Base-by-base conservation (phyloP, 1,140 invertebrate genomes). In the Drosophila gunungcola region DNA sequence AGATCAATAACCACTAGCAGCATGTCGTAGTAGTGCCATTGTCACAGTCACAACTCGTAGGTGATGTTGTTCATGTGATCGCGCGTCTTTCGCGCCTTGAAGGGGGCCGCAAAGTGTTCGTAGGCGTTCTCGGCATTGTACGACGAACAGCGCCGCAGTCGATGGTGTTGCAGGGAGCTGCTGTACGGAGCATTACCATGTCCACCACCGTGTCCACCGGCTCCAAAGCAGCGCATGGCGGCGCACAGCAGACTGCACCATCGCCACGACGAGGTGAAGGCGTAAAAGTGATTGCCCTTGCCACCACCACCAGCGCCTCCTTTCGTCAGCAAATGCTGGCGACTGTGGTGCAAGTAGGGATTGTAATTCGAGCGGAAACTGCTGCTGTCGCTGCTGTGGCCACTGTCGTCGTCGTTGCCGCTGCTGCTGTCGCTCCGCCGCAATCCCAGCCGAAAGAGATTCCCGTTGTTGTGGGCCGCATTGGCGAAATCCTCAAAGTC, bases 11-110 rank as follows among this genome's bases (percentile, higher is more conserved):
- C 65, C 75, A 79, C 45, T 75, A 79, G 42, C 79, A 79, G 42
- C 63, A 64, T 63, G 56, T 65, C 38, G 63, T 65, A 34, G 61
- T 69, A 62, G 61, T 69, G 58, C 80, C 76, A 82, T 80, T 86
- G 91, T 92, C 91, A 92, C 91, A 92, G 91, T 92, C 91, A 92
- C 91, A 92, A 92, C 70, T 92, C 91, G 63, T 92, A 92, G 36
- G 91, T 91, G 36, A 92, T 92, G 55, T 92, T 92, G 51, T 91
- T 91, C 76, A 92, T 79, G 69, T 91, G 85, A 64, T 92, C 91
- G 57, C 90, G 91, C 52, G 88, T 91, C 58, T 89, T 92, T 10
- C 91, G 81, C 46, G 91, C 58, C 57, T 86, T 91, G 51, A 91
- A 92, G 25, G 86, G 84, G 25, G 88, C 86, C 43, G 91, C 88